Percentiles rank a stretch among this genome's conserved stretches.
phyloP scores from a whole-genome alignment of 2,797 vertebrate genomes.

The Hybognathus amarus region DNA sequence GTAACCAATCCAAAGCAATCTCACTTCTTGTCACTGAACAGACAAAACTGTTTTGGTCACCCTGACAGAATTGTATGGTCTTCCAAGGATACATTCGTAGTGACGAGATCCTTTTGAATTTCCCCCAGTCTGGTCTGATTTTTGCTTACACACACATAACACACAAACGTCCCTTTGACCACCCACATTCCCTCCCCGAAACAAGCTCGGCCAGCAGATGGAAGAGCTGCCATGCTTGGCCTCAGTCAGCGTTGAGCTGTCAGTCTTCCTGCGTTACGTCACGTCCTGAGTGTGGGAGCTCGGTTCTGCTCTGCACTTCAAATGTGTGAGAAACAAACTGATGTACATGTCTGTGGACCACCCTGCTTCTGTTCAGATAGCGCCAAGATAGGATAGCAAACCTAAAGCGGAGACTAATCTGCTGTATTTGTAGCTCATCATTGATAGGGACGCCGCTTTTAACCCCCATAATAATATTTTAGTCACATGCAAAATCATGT shows the following conservation, averaged over 20 bases:
- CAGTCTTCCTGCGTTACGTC: slow-evolving; percentile 64
- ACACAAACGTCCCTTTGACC: slow-evolving; percentile 36
- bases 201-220: not conserved
- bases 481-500: not conserved
- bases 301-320: slow-evolving; percentile 57
- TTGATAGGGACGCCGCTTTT: not conserved
- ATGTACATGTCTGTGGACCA: slow-evolving; percentile 44
- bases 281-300: slow-evolving; percentile 52
- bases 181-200: slow-evolving; percentile 51
- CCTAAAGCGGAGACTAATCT: slow-evolving; percentile 13
- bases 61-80: slow-evolving; percentile 40
- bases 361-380: slow-evolving; percentile 40
- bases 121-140: slow-evolving; percentile 16
- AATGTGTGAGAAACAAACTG: slow-evolving; percentile 51
- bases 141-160: slow-evolving; percentile 33
- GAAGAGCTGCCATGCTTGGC: slow-evolving; percentile 55
- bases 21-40: slow-evolving; percentile 34
- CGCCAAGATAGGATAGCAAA: not conserved
- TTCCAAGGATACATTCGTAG: slow-evolving; percentile 14
- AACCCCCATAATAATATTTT: not conserved
- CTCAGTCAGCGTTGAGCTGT: slow-evolving; percentile 35
- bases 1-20: slow-evolving; percentile 29
- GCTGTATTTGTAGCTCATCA: slow-evolving; percentile 25
- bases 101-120: slow-evolving; percentile 40
- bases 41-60: slow-evolving; percentile 32